These are phyloP conservation scores for Gymnodraco acuticeps DNA, from an alignment of 2,797 vertebrate species.

Conservation along the genomic window DNA sequence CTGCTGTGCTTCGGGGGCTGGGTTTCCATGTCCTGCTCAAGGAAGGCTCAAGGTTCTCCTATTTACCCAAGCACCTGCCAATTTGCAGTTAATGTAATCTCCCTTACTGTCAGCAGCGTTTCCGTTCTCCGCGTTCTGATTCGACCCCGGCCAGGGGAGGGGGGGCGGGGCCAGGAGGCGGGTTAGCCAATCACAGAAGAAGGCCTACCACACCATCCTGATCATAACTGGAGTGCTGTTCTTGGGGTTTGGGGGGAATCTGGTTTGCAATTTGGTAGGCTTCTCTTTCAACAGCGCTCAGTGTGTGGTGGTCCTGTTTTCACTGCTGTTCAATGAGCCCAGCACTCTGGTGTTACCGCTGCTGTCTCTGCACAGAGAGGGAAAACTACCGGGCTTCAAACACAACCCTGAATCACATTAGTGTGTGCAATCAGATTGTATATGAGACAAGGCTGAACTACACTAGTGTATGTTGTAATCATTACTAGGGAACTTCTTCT, in stretches of 20 bases:
- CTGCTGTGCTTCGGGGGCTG: neutral
- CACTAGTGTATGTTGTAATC: no score
- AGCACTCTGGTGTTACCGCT: neutral
- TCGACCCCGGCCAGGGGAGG: constrained; percentile 20
- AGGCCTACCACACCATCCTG: constrained; percentile 5
- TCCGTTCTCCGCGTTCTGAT: constrained; percentile 38
- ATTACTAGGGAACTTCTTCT: no score
- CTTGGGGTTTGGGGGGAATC: neutral
- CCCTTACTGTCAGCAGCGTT: neutral
- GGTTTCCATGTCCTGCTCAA: accelerated
- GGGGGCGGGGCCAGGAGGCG: neutral
- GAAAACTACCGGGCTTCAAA: neutral
- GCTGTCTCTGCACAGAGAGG: constrained; percentile 2
- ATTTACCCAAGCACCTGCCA: accelerated
- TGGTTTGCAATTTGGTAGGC: neutral
- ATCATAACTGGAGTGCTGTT: constrained; percentile 12
- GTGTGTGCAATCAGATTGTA: no score
- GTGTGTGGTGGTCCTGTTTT: no score
- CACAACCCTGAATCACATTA: no score
- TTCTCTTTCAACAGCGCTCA: accelerated
- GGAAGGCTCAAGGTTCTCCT: accelerated
- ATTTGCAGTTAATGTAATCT: neutral
- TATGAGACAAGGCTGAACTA: no score
- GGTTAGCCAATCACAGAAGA: constrained; percentile 14
- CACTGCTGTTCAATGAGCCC: neutral